Evolutionary conservation across 2,888 invertebrate species (phyloP).

Genomic region (Plagodis dolabraria): DNA sequence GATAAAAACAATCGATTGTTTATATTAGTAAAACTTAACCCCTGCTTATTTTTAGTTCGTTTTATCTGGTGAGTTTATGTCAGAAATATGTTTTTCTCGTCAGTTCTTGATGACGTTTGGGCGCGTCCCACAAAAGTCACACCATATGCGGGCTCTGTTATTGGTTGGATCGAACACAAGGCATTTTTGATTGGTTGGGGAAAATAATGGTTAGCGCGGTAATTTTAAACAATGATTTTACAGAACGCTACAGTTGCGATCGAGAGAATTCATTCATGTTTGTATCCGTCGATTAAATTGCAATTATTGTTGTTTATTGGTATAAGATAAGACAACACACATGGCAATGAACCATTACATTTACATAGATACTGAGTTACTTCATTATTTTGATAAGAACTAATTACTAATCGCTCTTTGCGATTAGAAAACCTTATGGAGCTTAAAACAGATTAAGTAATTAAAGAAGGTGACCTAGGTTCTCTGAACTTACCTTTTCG

Average conservation of each 20-base stretch:
- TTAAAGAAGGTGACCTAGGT: too few species aligned
- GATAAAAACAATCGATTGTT: constrained; percentile 47
- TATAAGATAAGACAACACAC: too few species aligned
- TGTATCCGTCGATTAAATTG: not conserved
- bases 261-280: constrained; percentile 5
- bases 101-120: constrained; percentile 45
- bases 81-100: constrained; percentile 46
- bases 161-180: constrained; percentile 58
- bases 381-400: too few species aligned
- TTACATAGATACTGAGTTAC: too few species aligned
- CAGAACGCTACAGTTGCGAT: constrained; percentile 14
- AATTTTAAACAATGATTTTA: constrained; percentile 39
- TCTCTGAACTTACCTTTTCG: too few species aligned
- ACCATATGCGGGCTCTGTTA: constrained; percentile 70
- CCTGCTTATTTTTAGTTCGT: constrained; percentile 36
- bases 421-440: too few species aligned
- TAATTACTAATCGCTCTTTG: too few species aligned
- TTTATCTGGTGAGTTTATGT: constrained; percentile 48
- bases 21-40: constrained; percentile 34
- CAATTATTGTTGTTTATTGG: not conserved
- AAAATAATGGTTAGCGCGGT: constrained; percentile 50
- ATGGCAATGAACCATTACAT: too few species aligned
- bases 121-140: constrained; percentile 78
- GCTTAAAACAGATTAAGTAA: too few species aligned
- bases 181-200: constrained; percentile 59